These are phyloP conservation scores for Zoanthus sansibaricus DNA, from an alignment of 92 coral and sea anemone genomes.

Conservation along the genomic window DNA sequence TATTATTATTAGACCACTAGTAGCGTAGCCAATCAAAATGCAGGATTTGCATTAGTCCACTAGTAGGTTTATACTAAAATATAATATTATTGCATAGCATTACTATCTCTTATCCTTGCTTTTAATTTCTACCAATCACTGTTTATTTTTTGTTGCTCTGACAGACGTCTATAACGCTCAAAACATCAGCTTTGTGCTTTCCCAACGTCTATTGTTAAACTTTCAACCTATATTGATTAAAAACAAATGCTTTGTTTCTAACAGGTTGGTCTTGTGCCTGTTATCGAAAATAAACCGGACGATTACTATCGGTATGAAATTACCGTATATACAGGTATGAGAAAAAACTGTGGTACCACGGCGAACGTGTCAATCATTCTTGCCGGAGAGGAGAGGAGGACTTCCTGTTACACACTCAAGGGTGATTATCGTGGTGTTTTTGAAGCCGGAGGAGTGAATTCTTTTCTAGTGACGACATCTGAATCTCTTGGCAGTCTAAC, in stretches of 20 bases:
- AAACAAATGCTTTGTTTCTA: background rate
- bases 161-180: too few relatives aligned
- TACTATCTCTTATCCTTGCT: too few relatives aligned
- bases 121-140: too few relatives aligned
- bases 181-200: too few relatives aligned
- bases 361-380: constrained; percentile 83
- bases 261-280: constrained; percentile 78
- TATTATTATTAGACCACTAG: too few relatives aligned
- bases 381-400: constrained; percentile 86
- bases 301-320: constrained; percentile 88
- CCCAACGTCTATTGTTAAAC: too few relatives aligned
- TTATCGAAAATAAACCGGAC: constrained; percentile 75
- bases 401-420: constrained; percentile 77
- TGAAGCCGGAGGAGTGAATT: constrained; percentile 84
- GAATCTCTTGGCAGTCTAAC: constrained; percentile 84
- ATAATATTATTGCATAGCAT: too few relatives aligned
- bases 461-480: constrained; percentile 87
- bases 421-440: constrained; percentile 67
- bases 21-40: too few relatives aligned
- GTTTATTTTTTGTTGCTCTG: too few relatives aligned
- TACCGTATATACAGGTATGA: constrained; percentile 88
- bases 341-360: constrained; percentile 82
- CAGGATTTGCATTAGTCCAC: too few relatives aligned
- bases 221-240: too few relatives aligned
- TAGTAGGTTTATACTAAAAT: too few relatives aligned